phyloP scores from a whole-genome alignment of 2,797 vertebrate species.

The Enteromius afrohamiltoni region DNA sequence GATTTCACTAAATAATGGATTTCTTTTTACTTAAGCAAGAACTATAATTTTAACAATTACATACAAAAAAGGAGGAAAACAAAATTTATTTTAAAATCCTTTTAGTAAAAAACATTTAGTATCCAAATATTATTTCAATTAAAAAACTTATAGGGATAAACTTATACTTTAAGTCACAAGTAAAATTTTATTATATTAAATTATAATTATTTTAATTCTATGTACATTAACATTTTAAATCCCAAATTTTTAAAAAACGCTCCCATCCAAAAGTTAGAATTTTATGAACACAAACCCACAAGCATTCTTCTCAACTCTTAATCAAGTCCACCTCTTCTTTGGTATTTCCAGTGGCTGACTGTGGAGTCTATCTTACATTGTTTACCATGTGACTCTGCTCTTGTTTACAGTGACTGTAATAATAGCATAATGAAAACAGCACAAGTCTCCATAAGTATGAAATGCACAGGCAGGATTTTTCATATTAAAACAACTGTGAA shows the following conservation, averaged over 20 bases:
- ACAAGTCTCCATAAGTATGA: slow-evolving; percentile 26
- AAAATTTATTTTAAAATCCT: neutral
- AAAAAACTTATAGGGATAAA: neutral
- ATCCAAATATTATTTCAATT: neutral
- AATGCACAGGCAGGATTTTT: slow-evolving; percentile 47
- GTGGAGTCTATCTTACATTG: neutral
- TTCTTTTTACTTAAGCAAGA: neutral
- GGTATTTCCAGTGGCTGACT: neutral
- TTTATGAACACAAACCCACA: neutral
- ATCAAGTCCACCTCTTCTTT: neutral
- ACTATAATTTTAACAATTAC: neutral
- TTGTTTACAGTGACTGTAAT: slow-evolving; percentile 31
- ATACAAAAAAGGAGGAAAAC: neutral
- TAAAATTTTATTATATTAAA: neutral
- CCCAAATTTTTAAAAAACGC: too few relatives aligned
- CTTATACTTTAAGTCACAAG: neutral
- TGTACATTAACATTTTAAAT: neutral
- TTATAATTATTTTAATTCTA: neutral
- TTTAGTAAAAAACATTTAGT: too few relatives aligned
- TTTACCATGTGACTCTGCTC: slow-evolving; percentile 1
- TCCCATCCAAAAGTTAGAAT: neutral
- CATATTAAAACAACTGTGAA: slow-evolving; percentile 55
- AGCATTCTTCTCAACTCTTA: neutral
- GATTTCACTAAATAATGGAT: neutral
- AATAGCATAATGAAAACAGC: slow-evolving; percentile 26